Evolutionary conservation across 2,797 vertebrate species (phyloP), one percentile per base, ranked within the genome.

Genomic region (Eospalax fontanierii): DNA sequence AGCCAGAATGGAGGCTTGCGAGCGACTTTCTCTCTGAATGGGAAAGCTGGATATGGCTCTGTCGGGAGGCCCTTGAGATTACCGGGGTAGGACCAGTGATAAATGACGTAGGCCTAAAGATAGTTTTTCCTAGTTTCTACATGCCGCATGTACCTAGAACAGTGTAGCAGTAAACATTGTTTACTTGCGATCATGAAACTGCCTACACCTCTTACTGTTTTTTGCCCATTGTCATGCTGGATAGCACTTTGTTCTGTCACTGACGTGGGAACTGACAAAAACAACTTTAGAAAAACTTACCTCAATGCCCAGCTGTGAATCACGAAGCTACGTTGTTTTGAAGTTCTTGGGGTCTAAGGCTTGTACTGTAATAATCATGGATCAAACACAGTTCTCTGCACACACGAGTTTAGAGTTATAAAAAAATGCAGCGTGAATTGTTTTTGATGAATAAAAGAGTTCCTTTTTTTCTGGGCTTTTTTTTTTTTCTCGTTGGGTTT

Each of bases 1-100:
- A 75, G 12, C 33, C 87, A 14, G 50, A 54, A 54, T 54, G 50
- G 82, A 38, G 66, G 87, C 89, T 79, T 73, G 38, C 14, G 33
- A 63, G 54, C 76, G 68, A 65, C 94, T 90, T 95, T 92, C 35
- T 18, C 38, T 50, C n/a, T 61, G 87, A 68, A 33, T 4, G n/a
- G 83, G 11, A 63, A n/a, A 65, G 65, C 74, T 24, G 19, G 79
- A 71, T 50, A n/a, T 10, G 24, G 1, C 65, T 76, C 61, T 75
- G 14, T 26, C 22, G 24, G 66, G 35, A 30, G 50, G 28, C 79
- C 65, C 28, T 15, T 54, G 50, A 10, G 50, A 16, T n/a, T 75
- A 59, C 33, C 26, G 6, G 57, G 33, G 18, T 65, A 73, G 46
- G 43, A 68, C 57, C 7, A 3, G 24, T 65, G 93, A 82, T 78